Base-by-base conservation (phyloP, 2,113 vertebrate species). In the Xerus inauris region DNA sequence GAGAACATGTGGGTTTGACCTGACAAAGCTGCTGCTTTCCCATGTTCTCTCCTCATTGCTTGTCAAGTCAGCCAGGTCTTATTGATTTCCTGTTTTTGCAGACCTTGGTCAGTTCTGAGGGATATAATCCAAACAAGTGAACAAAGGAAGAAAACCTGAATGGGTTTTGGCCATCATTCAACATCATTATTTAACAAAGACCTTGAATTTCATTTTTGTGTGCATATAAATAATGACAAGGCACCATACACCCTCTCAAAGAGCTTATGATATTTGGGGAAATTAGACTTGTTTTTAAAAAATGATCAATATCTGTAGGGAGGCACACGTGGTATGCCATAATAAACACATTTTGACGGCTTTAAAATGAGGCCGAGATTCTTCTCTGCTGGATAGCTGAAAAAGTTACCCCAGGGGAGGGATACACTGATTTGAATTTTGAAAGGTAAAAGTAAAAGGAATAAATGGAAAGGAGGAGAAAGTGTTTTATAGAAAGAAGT, bases 41-140 rank as follows among this genome's bases (percentile, higher is more conserved):
- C 8, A 5, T 26, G 51, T 57, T 19, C 26, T 62, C 26, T 59
- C 30, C 49, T 30, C 20, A 19, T 72, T 47, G 45, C 24, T 19
- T 72, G 19, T 73, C 8, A 42, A 17, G n/a, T 67, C 77, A 77
- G 12, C 24, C 22, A 47, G 20, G 7, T 67, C 10, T 62, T 89
- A 75, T 14, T 42, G 54, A 89, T 51, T 26, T 82, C 40, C 47
- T 73, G 7, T 57, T 62, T 81, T 51, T 76, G 38, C 30, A 82
- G 40, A 69, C 14, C 17, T 59, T 87, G 73, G 45, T 65, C 57
- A 80, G 7, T 32, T 94, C 49, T 87, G n/a, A 35, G 47, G 28
- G 54, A 49, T 81, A 5, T 28, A 96, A 79, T 94, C 47, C 88
- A 91, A 91, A 90, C 45, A 93, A 91, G 83, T 75, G 45, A 81